Percentiles rank a stretch among this genome's conserved stretches.
Conservation (phyloP, 2,888 invertebrate genomes). For the Brenthis ino region DNA sequence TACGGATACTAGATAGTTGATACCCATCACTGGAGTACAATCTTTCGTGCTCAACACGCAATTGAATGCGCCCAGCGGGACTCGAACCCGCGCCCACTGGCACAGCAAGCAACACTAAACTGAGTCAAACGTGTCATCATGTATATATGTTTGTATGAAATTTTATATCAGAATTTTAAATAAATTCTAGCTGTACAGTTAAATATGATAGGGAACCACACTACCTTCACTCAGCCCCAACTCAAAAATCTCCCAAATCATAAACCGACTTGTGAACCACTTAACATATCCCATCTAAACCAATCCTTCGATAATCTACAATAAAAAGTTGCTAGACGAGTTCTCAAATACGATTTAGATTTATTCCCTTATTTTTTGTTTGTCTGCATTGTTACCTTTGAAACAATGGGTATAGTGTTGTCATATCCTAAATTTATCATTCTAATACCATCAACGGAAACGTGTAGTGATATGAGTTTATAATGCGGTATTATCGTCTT, state of each 20-base stretch:
- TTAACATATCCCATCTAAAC: slow-evolving; percentile 20
- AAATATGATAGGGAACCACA: no score
- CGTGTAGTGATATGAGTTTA: slow-evolving; percentile 74
- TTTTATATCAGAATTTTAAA: no score
- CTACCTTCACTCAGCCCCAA: no score
- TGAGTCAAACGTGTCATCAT: no score
- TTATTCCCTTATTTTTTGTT: slow-evolving; percentile 76
- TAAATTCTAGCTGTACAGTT: no score
- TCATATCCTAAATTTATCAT: slow-evolving; percentile 80
- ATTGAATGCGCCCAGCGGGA: no score
- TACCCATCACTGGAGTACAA: no score
- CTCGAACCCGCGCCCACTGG: no score
- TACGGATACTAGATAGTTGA: no score
- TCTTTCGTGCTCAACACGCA: no score
- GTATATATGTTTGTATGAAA: no score
- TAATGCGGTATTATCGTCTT: slow-evolving; percentile 75
- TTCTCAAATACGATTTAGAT: slow-evolving; percentile 71
- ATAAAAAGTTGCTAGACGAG: slow-evolving; percentile 54
- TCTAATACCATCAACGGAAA: slow-evolving; percentile 80
- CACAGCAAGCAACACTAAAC: no score
- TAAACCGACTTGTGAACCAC: not conserved
- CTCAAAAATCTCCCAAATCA: not conserved
- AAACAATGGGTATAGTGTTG: slow-evolving; percentile 73
- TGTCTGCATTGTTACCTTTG: slow-evolving; percentile 71
- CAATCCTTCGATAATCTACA: slow-evolving; percentile 22